Conservation (phyloP, 1,140 invertebrate genomes). For the Drosophila jambulina region DNA sequence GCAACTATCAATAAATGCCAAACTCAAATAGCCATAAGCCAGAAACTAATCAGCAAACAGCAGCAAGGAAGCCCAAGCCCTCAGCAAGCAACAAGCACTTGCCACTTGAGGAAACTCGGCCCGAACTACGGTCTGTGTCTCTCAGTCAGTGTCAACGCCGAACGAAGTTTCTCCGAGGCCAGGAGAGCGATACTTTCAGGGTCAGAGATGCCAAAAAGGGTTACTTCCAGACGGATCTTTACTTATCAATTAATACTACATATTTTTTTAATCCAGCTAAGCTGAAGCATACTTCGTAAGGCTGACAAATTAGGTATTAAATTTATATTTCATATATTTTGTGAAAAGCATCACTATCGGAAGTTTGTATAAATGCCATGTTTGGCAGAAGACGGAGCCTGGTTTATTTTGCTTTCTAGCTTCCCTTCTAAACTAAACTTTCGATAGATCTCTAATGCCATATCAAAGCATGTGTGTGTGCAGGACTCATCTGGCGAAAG, state of each 20-base stretch:
- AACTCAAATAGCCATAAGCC: conserved; percentile 67
- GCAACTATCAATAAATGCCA: conserved; percentile 65
- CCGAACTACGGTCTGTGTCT: conserved; percentile 13
- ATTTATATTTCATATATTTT: no score
- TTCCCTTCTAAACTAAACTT: conserved; percentile 66
- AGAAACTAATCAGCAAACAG: conserved; percentile 78
- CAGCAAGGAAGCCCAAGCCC: conserved; percentile 22
- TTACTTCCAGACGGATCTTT: neutral
- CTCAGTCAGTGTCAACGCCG: conserved; percentile 57
- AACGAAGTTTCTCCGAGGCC: conserved; percentile 39
- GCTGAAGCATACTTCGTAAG: no score
- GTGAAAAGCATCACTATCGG: neutral
- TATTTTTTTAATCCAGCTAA: no score
- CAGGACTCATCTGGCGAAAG: conserved; percentile 55
- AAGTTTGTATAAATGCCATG: no score
- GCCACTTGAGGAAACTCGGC: conserved; percentile 43
- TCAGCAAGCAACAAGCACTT: conserved; percentile 60
- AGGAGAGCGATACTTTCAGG: neutral
- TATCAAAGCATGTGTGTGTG: conserved; percentile 32
- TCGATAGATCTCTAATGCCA: conserved; percentile 66
- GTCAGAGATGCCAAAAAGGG: conserved; percentile 20
- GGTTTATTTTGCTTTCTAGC: conserved; percentile 13
- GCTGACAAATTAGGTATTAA: no score
- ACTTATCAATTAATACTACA: no score
- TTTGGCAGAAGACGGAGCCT: neutral